phyloP scores from a whole-genome alignment of 2,888 invertebrate species.

The Lasioglossum leucozonium region DNA sequence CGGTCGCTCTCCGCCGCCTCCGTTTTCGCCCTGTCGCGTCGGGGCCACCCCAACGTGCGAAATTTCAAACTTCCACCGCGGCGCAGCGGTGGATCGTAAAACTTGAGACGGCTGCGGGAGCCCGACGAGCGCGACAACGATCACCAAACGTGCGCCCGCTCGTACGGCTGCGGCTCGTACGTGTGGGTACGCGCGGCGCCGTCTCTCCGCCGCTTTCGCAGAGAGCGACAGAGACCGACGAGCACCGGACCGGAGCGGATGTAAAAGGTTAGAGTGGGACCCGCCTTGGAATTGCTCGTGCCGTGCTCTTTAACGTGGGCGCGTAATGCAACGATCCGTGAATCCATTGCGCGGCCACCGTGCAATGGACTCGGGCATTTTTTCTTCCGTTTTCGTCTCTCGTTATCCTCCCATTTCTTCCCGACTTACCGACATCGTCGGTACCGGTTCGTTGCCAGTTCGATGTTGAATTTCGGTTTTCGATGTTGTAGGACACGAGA shows the following conservation, averaged over 20 bases:
- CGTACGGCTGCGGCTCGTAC: neutral
- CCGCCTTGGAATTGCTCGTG: slow-evolving; percentile 68
- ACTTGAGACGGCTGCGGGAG: slow-evolving; percentile 73
- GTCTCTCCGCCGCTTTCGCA: slow-evolving; percentile 19
- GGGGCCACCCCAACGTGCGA: slow-evolving; percentile 72
- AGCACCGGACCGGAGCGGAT: slow-evolving; percentile 65
- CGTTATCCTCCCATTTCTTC: neutral
- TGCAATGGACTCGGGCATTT: slow-evolving; percentile 56
- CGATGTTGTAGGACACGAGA: neutral
- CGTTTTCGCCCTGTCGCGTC: slow-evolving; percentile 47
- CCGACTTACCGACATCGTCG: neutral
- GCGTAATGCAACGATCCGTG: slow-evolving; percentile 64
- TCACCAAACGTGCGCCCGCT: slow-evolving; percentile 49
- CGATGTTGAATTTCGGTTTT: neutral
- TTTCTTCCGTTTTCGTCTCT: slow-evolving; percentile 13
- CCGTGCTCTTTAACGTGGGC: slow-evolving; percentile 64
- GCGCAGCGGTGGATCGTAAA: slow-evolving; percentile 75
- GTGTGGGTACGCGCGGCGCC: slow-evolving; percentile 33
- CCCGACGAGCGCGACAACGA: slow-evolving; percentile 67
- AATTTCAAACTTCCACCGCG: slow-evolving; percentile 78
- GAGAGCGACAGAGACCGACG: slow-evolving; percentile 39
- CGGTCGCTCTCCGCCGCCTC: slow-evolving; percentile 54
- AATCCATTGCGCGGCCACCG: slow-evolving; percentile 63
- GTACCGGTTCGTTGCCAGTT: neutral
- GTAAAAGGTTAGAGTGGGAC: slow-evolving; percentile 71